phyloP scores from a whole-genome alignment of 2,888 invertebrate genomes.

The Omphaloscelis lunosa region DNA sequence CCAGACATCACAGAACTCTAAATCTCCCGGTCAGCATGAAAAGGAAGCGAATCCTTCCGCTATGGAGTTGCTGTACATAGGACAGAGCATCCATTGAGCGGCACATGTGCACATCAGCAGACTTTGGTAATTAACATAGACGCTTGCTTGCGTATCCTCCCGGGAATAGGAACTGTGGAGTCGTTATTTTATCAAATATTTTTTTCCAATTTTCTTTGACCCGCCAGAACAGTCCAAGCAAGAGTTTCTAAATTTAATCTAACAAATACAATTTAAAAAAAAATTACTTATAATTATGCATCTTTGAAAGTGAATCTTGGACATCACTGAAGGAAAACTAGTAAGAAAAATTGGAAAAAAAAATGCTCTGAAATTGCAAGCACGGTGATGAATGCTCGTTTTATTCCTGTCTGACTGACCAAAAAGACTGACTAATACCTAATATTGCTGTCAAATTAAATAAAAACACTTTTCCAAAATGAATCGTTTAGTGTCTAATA shows the following conservation, averaged over 20 bases:
- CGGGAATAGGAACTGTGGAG: slow-evolving; percentile 75
- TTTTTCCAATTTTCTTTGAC: not conserved
- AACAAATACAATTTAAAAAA: not conserved
- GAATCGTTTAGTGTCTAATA: not conserved
- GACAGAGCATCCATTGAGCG: slow-evolving; percentile 70
- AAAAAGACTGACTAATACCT: no score
- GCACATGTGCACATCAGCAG: slow-evolving; percentile 79
- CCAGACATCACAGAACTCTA: slow-evolving; percentile 18
- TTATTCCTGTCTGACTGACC: no score
- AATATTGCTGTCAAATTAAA: not conserved
- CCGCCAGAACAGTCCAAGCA: no score
- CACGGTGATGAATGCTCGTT: not conserved
- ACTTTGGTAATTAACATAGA: slow-evolving; percentile 89
- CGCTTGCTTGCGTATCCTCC: slow-evolving; percentile 82
- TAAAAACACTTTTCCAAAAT: not conserved
- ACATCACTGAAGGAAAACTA: not conserved
- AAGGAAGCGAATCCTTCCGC: slow-evolving; percentile 68
- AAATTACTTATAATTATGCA: not conserved
- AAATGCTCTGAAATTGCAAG: not conserved
- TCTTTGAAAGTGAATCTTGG: not conserved
- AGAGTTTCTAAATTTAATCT: not conserved
- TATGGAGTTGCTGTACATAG: slow-evolving; percentile 37
- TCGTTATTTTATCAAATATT: not conserved
- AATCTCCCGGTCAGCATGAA: slow-evolving; percentile 42
- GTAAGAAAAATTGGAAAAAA: not conserved